phyloP scores from a whole-genome alignment of 2,113 vertebrate species.

The Zosterops borbonicus region DNA sequence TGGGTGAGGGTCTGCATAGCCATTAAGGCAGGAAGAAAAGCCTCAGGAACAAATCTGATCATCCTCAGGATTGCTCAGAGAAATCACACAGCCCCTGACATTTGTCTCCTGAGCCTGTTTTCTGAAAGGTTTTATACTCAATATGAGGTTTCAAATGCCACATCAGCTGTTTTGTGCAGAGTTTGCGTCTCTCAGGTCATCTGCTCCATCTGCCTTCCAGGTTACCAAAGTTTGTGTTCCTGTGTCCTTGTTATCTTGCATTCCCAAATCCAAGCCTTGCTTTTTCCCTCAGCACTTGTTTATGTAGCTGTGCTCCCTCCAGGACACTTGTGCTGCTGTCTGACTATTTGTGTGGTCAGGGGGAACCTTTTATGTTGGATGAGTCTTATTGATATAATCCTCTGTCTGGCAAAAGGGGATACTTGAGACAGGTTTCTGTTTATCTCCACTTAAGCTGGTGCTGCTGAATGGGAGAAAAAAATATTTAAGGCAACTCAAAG shows the following conservation, averaged over 20 bases:
- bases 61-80: not conserved
- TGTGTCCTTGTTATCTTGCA: not conserved
- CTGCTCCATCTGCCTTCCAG: not conserved
- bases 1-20: not conserved
- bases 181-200: not conserved
- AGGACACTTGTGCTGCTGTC: not conserved
- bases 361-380: not conserved
- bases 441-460: not conserved
- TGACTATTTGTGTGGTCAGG: not conserved
- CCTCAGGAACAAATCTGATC: not conserved
- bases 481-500: not conserved
- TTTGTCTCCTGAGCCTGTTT: not conserved
- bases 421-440: not conserved
- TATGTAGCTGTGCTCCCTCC: not conserved
- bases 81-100: not conserved
- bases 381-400: not conserved
- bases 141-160: not conserved
- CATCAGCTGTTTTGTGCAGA: not conserved
- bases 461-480: not conserved
- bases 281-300: not conserved
- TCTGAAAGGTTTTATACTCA: not conserved
- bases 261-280: accelerated
- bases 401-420: not conserved
- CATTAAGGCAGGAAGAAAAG: not conserved
- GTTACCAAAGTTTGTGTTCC: not conserved